phyloP scores from a whole-genome alignment of 2,113 vertebrate species.

The Maccullochella peelii region DNA sequence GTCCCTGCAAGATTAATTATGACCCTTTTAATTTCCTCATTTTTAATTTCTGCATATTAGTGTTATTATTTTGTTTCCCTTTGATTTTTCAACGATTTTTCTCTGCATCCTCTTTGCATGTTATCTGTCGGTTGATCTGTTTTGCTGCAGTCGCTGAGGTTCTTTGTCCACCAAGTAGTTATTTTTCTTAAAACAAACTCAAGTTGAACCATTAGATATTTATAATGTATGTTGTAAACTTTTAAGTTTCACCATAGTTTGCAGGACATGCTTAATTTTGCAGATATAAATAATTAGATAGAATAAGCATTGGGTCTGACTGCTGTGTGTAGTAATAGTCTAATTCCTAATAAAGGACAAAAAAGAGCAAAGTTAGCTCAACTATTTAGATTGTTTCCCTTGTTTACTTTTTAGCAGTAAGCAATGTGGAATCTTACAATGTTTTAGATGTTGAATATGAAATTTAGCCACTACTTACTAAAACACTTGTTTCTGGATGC shows the following conservation, averaged over 20 bases:
- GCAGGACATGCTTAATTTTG: neutral
- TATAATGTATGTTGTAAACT: neutral
- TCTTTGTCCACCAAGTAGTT: neutral
- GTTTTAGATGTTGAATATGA: neutral
- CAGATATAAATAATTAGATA: neutral
- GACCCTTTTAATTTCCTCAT: neutral
- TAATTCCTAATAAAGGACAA: neutral
- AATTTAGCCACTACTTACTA: neutral
- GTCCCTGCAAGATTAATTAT: neutral
- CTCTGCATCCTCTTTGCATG: slow-evolving; percentile 29
- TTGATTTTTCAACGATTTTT: neutral
- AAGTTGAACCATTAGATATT: neutral
- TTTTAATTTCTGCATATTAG: neutral
- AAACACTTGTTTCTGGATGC: neutral
- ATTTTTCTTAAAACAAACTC: neutral
- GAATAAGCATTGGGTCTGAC: neutral
- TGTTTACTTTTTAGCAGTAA: neutral
- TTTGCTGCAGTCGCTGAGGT: neutral
- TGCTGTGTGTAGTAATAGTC: no score
- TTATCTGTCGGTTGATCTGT: neutral
- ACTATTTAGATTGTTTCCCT: neutral
- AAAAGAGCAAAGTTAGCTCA: neutral
- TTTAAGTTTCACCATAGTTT: neutral
- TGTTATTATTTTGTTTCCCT: neutral
- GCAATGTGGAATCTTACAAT: neutral